Evolutionary conservation across 2,888 invertebrate species (phyloP).

Genomic region (Agrenia bidenticulata): DNA sequence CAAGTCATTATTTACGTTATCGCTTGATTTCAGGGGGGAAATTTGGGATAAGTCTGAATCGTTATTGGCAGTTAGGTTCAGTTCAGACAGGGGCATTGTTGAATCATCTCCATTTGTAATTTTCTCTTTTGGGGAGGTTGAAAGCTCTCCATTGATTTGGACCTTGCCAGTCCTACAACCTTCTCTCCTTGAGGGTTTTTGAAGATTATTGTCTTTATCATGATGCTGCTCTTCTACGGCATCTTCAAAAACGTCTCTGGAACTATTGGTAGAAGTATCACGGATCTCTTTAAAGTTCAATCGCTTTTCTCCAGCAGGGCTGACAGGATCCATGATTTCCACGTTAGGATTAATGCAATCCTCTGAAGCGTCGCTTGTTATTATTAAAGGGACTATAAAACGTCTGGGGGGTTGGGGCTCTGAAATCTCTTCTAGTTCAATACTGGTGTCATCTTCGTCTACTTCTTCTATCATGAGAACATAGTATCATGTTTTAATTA

Average conservation of each 20-base stretch:
- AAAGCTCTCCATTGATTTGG: too few relatives aligned
- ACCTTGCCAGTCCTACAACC: too few relatives aligned
- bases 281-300: background rate
- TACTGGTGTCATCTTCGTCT: conserved; percentile 8
- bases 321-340: background rate
- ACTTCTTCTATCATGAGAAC: background rate
- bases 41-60: too few relatives aligned
- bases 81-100: too few relatives aligned
- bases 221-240: background rate
- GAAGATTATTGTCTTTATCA: too few relatives aligned
- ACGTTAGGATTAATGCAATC: too few relatives aligned
- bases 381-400: conserved; percentile 7
- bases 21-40: background rate
- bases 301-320: background rate
- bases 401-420: background rate
- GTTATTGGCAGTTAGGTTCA: too few relatives aligned
- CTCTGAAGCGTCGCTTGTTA: background rate
- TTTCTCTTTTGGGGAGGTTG: too few relatives aligned
- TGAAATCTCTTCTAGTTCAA: conserved; percentile 5
- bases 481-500: background rate
- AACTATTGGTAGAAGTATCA: background rate
- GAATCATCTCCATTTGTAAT: too few relatives aligned
- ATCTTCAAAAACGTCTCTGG: background rate
- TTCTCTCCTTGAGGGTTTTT: too few relatives aligned
- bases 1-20: too few relatives aligned